A percentile compares a stretch with the other conserved stretches of the same genome.
phyloP scores from a whole-genome alignment of 2,113 vertebrate genomes.

The Tapirus terrestris region DNA sequence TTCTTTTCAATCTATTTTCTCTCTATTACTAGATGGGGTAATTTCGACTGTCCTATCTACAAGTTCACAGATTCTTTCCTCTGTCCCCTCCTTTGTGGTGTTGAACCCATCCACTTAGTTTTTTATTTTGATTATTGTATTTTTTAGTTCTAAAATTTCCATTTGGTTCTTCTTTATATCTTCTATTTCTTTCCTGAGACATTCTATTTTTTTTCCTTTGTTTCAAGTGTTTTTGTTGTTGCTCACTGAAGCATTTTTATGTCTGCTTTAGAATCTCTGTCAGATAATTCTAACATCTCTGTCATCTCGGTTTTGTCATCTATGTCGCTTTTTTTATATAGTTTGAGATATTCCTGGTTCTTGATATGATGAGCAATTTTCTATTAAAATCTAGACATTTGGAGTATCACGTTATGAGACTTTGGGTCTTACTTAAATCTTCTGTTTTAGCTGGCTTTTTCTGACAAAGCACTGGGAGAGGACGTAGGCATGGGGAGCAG shows the following conservation, averaged over 20 bases:
- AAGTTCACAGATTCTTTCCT: conserved; percentile 4
- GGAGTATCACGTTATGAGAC: neutral
- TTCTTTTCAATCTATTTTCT: neutral
- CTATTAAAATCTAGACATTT: neutral
- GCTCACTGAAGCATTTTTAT: neutral
- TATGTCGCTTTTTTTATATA: neutral
- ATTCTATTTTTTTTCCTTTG: conserved; percentile 21
- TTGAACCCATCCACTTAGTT: neutral
- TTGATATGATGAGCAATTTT: neutral
- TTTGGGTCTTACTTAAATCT: neutral
- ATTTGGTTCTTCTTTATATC: neutral
- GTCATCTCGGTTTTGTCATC: conserved; percentile 27
- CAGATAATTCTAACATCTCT: neutral
- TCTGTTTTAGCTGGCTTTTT: neutral
- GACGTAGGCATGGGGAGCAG: neutral
- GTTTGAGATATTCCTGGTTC: neutral
- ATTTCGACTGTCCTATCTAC: neutral
- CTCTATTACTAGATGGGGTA: neutral
- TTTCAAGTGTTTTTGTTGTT: conserved; percentile 28
- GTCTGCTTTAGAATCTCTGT: conserved; percentile 39
- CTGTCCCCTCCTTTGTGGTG: neutral
- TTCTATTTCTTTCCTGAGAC: neutral
- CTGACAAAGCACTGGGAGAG: neutral
- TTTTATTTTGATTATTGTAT: neutral
- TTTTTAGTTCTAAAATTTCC: conserved; percentile 25